These are phyloP conservation scores for Nymphalis urticae DNA, from an alignment of 2,888 invertebrate species.

Conservation along the genomic window DNA sequence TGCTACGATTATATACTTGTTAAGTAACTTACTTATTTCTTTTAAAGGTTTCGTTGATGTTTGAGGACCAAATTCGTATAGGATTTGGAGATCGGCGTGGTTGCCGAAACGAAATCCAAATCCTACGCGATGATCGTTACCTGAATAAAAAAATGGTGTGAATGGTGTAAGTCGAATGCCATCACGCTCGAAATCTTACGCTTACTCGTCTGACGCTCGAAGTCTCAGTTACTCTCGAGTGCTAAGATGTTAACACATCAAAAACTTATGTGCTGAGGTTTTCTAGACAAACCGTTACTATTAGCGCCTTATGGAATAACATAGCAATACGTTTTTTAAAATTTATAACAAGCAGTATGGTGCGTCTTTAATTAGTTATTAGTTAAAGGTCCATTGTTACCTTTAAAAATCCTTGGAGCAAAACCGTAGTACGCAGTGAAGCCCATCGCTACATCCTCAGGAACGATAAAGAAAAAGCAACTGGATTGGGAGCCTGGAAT, in stretches of 20 bases:
- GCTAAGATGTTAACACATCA: too few relatives aligned
- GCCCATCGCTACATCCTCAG: slow-evolving; percentile 67
- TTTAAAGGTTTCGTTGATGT: slow-evolving; percentile 84
- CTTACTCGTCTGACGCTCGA: too few relatives aligned
- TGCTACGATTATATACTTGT: too few relatives aligned
- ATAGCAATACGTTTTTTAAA: too few relatives aligned
- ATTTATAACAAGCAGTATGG: too few relatives aligned
- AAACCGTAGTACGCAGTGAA: slow-evolving; percentile 68
- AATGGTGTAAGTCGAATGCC: too few relatives aligned
- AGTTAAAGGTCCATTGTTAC: slow-evolving; percentile 40
- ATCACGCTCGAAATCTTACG: too few relatives aligned
- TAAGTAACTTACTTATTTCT: slow-evolving; percentile 72
- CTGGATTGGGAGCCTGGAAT: slow-evolving; percentile 42
- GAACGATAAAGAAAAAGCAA: slow-evolving; percentile 54
- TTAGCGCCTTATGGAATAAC: too few relatives aligned
- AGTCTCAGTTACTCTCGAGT: too few relatives aligned
- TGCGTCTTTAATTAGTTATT: too few relatives aligned
- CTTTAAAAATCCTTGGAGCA: slow-evolving; percentile 57
- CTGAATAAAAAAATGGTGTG: slow-evolving; percentile 59
- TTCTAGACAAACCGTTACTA: too few relatives aligned
- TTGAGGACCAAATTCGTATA: slow-evolving; percentile 89
- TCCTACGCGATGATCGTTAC: slow-evolving; percentile 89
- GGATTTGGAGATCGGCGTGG: slow-evolving; percentile 89
- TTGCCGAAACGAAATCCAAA: slow-evolving; percentile 89
- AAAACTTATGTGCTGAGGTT: too few relatives aligned